Conservation (phyloP, 2,888 invertebrate genomes). For the Alentia gelatinosa region DNA sequence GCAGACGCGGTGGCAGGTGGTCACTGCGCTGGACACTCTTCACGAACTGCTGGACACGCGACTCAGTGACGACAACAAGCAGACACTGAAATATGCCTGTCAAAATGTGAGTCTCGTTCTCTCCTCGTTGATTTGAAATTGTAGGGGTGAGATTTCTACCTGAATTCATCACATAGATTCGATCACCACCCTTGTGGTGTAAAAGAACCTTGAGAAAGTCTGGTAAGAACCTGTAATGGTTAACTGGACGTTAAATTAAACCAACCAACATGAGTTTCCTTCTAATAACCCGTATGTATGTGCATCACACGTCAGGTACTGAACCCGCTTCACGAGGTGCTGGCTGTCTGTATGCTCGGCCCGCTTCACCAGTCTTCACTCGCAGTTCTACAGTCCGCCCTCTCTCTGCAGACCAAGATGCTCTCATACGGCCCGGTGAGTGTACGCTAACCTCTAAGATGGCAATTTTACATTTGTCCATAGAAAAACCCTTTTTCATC, state of each 20-base stretch:
- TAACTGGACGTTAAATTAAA: too few relatives aligned
- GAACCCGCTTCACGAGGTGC: not conserved
- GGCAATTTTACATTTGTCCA: too few relatives aligned
- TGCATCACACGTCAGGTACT: not conserved
- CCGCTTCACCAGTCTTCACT: not conserved
- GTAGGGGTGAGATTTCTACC: too few relatives aligned
- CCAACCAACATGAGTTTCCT: too few relatives aligned
- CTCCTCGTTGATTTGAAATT: too few relatives aligned
- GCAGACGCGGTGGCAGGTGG: not conserved
- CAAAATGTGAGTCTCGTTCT: not conserved
- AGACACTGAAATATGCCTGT: not conserved
- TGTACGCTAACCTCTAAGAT: too few relatives aligned
- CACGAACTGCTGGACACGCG: not conserved
- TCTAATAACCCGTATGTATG: too few relatives aligned
- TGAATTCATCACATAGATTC: too few relatives aligned
- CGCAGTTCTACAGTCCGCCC: not conserved
- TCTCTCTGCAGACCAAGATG: not conserved
- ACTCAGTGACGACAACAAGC: not conserved
- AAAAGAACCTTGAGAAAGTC: too few relatives aligned
- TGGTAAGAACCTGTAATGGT: too few relatives aligned
- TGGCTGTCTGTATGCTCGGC: not conserved
- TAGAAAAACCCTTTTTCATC: too few relatives aligned
- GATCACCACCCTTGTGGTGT: too few relatives aligned
- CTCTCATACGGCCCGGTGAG: not conserved
- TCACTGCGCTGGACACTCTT: not conserved